Conservation (phyloP, 1,140 invertebrate genomes). For the Dufourea novaeangliae region DNA sequence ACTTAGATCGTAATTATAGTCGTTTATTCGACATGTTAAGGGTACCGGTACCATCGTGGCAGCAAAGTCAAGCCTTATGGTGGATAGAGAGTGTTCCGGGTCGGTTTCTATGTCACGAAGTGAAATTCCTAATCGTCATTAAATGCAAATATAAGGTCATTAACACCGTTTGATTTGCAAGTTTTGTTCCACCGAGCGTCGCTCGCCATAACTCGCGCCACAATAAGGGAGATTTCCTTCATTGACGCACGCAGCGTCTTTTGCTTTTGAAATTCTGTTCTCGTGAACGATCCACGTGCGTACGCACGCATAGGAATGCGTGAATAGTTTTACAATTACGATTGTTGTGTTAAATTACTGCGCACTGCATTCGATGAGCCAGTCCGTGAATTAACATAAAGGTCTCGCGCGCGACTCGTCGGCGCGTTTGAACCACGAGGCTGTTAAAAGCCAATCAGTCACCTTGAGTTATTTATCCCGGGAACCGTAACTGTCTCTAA, state of each 20-base stretch:
- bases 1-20: no score
- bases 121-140: neutral
- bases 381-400: conserved; percentile 44
- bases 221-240: conserved; percentile 40
- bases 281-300: conserved; percentile 54
- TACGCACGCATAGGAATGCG: conserved; percentile 70
- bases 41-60: no score
- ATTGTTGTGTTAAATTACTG: conserved; percentile 69
- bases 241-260: conserved; percentile 51
- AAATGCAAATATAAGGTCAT: conserved; percentile 37
- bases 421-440: neutral
- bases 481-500: no score
- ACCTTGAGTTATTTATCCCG: no score
- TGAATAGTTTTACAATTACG: conserved; percentile 69
- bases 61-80: no score
- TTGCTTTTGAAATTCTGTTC: conserved; percentile 47
- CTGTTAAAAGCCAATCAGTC: conserved; percentile 1
- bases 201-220: conserved; percentile 34
- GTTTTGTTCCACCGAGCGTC: conserved; percentile 14
- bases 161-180: conserved; percentile 30
- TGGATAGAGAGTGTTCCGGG: no score
- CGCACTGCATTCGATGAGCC: conserved; percentile 35
- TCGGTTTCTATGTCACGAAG: no score
- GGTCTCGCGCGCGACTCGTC: neutral
- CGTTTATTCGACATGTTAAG: neutral